Evolutionary conservation across 1,140 invertebrate genomes (phyloP), one percentile per base, ranked within the genome.

Genomic region (Lamellibrachia luymesi): DNA sequence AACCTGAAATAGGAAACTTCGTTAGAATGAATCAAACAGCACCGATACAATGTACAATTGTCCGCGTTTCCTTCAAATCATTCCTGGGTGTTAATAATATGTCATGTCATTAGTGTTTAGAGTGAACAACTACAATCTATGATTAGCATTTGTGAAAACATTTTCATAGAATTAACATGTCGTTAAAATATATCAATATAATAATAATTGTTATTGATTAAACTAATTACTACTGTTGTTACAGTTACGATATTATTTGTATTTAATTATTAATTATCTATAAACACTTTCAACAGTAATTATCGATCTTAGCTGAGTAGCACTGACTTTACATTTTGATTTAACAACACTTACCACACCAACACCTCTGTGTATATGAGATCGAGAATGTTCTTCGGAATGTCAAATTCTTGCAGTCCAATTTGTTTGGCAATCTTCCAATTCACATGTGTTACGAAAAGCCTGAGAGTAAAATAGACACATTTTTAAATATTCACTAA

Each of bases 311-410:
- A 38, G 38, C 38, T 90, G 80, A 22, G 49, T 91, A 17, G 13
- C 22, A n/a, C 17, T 91, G 49, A 17, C 13, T 91, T 17, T n/a
- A n/a, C 49, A 91, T 17, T 17, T 17, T 17, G 49, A n/a, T 25
- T n/a, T 49, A n/a, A 91, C 22, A n/a, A n/a, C 22, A 92, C 49
- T 92, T 49, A 92, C 92, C 92, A 92, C 10, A 92, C 10, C 49
- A 92, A 51, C 10, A 49, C 22, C 51, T 92, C 49, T 10, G 22
- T 25, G 49, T 92, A 56, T 22, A 92, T 51, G n/a, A 92, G 51
- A 38, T 38, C 38, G 38, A 38, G 38, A 38, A 38, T 38, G 38
- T 38, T 38, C 38, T 38, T 38, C 38, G 38, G 38, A 38, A 38
- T 38, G 38, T 38, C 38, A 38, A 38, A 38, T 38, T 38, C 38